Conservation (phyloP, 2,888 invertebrate genomes). For the Sthenelais limicola region DNA sequence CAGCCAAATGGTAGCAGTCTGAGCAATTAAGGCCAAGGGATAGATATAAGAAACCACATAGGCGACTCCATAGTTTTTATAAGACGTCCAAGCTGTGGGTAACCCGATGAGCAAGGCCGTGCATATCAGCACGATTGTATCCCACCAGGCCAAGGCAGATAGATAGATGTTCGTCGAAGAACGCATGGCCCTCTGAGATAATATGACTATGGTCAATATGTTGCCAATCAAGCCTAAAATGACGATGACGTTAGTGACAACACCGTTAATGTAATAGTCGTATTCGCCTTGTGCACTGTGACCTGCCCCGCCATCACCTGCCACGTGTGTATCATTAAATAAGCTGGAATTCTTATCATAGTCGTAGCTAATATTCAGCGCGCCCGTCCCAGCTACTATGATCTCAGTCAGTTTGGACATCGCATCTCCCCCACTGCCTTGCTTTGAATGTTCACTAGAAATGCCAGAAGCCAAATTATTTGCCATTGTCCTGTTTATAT, state of each 20-base stretch:
- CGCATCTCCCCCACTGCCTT: too few relatives aligned
- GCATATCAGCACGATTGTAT: conserved; percentile 66
- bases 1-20: conserved; percentile 95
- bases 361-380: conserved; percentile 2
- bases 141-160: conserved; percentile 69
- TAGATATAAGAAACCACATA: conserved; percentile 68
- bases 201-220: conserved; percentile 75
- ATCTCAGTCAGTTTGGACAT: conserved; percentile 32
- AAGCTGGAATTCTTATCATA: conserved; percentile 5
- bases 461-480: too few relatives aligned
- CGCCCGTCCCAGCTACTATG: neutral
- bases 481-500: too few relatives aligned
- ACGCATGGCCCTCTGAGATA: conserved; percentile 79
- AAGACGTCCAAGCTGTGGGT: conserved; percentile 48
- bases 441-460: too few relatives aligned
- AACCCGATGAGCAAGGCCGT: conserved; percentile 65
- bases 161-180: conserved; percentile 79
- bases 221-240: conserved; percentile 82
- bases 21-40: conserved; percentile 88
- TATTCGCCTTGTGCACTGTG: neutral
- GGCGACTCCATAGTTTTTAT: conserved; percentile 56
- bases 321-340: neutral
- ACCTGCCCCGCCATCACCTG: neutral
- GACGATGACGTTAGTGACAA: conserved; percentile 62
- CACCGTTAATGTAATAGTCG: conserved; percentile 59